Percentiles rank a stretch among this genome's conserved stretches.
These are phyloP conservation scores for Patagioenas fasciata DNA, from an alignment of 2,113 vertebrate genomes.

Conservation along the genomic window DNA sequence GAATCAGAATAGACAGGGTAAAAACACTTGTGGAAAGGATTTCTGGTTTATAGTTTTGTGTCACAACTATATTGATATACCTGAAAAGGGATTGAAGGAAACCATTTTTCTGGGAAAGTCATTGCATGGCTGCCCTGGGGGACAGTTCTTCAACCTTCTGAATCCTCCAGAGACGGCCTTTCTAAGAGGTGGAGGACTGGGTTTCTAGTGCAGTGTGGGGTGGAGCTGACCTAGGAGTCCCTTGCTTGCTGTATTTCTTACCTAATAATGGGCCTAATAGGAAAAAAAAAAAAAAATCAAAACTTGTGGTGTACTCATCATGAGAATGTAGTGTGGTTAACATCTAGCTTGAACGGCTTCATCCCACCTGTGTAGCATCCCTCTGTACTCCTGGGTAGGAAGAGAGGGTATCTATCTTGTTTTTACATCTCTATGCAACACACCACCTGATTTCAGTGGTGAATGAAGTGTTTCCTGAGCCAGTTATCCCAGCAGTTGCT, in stretches of 20 bases:
- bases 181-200: background rate
- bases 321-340: background rate
- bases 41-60: background rate
- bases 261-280: background rate
- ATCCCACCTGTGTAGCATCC: background rate
- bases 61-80: background rate
- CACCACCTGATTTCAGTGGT: background rate
- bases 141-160: background rate
- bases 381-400: background rate
- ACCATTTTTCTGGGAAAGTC: background rate
- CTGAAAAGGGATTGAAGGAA: background rate
- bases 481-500: background rate
- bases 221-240: background rate
- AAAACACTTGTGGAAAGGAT: background rate
- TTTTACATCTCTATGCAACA: background rate
- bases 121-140: background rate
- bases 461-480: background rate
- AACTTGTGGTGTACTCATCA: background rate
- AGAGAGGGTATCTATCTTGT: background rate
- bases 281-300: background rate
- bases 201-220: rapidly evolving
- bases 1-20: background rate
- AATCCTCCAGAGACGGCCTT: background rate
- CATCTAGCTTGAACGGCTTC: background rate
- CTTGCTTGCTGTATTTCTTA: background rate